These are phyloP conservation scores for Buphagus erythrorhynchus DNA, from an alignment of 2,797 vertebrate species.

Conservation along the genomic window DNA sequence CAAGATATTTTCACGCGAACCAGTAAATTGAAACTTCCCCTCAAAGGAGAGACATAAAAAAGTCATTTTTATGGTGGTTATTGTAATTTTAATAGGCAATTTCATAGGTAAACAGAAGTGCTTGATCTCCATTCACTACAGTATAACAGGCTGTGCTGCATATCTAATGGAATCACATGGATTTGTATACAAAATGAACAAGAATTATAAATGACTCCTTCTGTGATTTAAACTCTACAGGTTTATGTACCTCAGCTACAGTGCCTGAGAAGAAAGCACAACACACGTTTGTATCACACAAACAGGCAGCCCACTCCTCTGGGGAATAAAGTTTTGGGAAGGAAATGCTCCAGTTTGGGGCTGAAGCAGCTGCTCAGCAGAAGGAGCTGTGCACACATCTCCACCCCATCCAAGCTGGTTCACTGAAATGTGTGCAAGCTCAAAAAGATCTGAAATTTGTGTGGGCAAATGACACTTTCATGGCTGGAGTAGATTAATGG, in stretches of 20 bases:
- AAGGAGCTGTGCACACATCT: constrained; percentile 22
- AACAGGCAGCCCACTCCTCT: not conserved
- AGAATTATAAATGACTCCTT: constrained; percentile 65
- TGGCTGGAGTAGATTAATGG: constrained; percentile 27
- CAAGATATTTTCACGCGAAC: constrained; percentile 26
- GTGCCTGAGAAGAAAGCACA: constrained; percentile 18
- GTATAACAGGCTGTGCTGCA: constrained; percentile 53
- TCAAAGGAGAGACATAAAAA: constrained; percentile 60
- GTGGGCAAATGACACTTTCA: constrained; percentile 50
- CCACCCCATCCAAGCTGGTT: not conserved
- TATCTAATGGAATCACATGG: constrained; percentile 61
- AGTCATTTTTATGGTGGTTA: constrained; percentile 62
- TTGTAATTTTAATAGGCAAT: constrained; percentile 67
- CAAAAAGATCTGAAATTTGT: not conserved
- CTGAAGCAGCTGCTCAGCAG: constrained; percentile 49
- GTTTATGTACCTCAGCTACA: constrained; percentile 27
- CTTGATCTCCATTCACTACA: constrained; percentile 70
- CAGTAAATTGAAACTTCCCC: constrained; percentile 60
- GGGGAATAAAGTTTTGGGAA: not conserved
- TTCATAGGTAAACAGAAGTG: constrained; percentile 74
- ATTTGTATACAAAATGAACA: constrained; percentile 66
- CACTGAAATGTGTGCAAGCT: not conserved
- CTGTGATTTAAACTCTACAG: constrained; percentile 40
- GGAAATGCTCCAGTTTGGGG: not conserved
- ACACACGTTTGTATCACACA: not conserved